Conservation (phyloP, 2,113 vertebrate species). For the Odocoileus virginianus region DNA sequence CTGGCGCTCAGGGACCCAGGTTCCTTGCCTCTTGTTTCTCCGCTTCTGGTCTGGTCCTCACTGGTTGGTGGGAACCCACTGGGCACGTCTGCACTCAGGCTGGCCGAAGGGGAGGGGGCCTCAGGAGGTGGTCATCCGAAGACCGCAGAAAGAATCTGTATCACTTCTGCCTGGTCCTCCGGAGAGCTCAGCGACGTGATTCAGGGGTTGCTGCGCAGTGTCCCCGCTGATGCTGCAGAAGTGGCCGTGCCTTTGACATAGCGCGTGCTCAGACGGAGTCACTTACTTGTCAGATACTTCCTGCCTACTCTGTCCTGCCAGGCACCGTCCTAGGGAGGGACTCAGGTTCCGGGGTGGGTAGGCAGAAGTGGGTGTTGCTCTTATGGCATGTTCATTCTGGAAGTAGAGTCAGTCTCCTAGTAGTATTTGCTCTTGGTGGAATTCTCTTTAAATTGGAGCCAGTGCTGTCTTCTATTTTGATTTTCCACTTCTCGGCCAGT, state of each 20-base stretch:
- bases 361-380: neutral
- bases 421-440: neutral
- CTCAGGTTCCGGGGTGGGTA: neutral
- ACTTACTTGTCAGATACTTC: accelerated
- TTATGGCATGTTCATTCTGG: neutral
- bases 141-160: neutral
- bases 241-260: too few species aligned
- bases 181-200: neutral
- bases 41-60: accelerated
- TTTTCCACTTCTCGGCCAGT: neutral
- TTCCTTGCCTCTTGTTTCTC: neutral
- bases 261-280: neutral
- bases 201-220: neutral
- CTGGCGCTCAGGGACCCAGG: neutral
- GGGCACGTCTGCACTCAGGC: neutral
- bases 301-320: neutral
- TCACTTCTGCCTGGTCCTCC: neutral
- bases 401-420: neutral
- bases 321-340: neutral
- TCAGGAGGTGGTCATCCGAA: neutral
- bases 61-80: accelerated
- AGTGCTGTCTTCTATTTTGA: neutral
- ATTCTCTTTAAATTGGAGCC: neutral
- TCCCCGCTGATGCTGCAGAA: neutral
- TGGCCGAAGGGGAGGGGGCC: neutral